Evolutionary conservation across 1,140 invertebrate species (phyloP).

Genomic region (Zaprionus kolodkinae): DNA sequence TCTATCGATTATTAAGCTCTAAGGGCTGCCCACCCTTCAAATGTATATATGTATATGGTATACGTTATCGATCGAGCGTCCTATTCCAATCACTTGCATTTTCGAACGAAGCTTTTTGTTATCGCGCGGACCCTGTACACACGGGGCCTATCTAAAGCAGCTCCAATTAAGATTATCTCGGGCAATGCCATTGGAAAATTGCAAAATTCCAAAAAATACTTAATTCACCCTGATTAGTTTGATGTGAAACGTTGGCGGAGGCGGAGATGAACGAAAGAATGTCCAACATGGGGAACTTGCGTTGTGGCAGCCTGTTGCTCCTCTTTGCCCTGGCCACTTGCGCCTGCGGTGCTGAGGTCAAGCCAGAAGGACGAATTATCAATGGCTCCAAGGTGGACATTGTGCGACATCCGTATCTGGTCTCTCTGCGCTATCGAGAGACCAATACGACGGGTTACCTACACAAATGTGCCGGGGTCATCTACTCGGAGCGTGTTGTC

Average conservation of each 20-base stretch:
- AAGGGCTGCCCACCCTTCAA: too few species aligned
- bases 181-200: conserved; percentile 18
- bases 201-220: conserved; percentile 68
- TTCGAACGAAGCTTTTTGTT: conserved; percentile 23
- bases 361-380: conserved; percentile 56
- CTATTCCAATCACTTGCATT: conserved; percentile 12
- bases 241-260: conserved; percentile 27
- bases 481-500: conserved; percentile 55
- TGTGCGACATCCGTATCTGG: conserved; percentile 69
- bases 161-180: conserved; percentile 64
- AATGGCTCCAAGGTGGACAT: conserved; percentile 67
- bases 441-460: conserved; percentile 35
- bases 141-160: conserved; percentile 54
- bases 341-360: not conserved
- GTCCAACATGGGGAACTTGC: conserved; percentile 21
- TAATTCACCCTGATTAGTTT: conserved; percentile 51
- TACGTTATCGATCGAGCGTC: not conserved
- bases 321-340: conserved; percentile 12
- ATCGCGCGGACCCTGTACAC: conserved; percentile 58
- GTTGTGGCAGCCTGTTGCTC: conserved; percentile 17
- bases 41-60: not conserved
- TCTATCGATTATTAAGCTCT: not conserved
- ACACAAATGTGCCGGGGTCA: conserved; percentile 72
- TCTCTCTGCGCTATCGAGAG: conserved; percentile 65
- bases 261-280: conserved; percentile 9